Evolutionary conservation across 2,797 vertebrate genomes (phyloP).

Genomic region (Furcifer pardalis): DNA sequence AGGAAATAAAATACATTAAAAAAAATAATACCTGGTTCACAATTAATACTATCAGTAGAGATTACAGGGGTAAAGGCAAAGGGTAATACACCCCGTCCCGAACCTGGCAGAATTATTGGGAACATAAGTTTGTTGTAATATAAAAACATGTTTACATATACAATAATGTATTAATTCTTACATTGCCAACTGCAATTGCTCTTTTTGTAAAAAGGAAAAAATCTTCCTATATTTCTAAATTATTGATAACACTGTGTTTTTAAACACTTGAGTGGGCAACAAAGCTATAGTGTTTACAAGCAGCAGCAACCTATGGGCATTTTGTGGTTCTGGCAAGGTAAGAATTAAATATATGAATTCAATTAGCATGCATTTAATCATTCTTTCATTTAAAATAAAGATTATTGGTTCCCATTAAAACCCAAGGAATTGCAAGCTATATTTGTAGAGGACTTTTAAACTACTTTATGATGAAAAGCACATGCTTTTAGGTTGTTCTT

Average conservation of each 20-base stretch:
- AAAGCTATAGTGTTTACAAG: constrained; percentile 48
- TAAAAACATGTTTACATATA: constrained; percentile 72
- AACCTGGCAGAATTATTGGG: constrained; percentile 87
- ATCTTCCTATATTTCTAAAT: constrained; percentile 55
- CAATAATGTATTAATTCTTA: constrained; percentile 78
- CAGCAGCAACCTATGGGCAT: constrained; percentile 40
- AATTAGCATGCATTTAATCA: constrained; percentile 77
- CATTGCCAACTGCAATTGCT: constrained; percentile 70
- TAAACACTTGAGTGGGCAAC: constrained; percentile 37
- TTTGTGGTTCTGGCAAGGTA: constrained; percentile 74
- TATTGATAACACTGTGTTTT: constrained; percentile 50
- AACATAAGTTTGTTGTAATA: constrained; percentile 78
- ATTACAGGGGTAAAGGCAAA: constrained; percentile 95
- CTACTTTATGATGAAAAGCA: constrained; percentile 65
- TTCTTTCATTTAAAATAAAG: constrained; percentile 48
- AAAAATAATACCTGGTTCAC: constrained; percentile 92
- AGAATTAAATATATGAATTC: constrained; percentile 74
- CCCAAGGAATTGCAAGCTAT: constrained; percentile 70
- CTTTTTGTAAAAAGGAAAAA: constrained; percentile 35
- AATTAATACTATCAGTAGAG: constrained; percentile 97
- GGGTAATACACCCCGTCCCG: constrained; percentile 94
- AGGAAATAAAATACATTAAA: constrained; percentile 73
- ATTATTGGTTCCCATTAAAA: constrained; percentile 68
- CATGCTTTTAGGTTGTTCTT: constrained; percentile 76
- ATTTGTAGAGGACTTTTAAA: constrained; percentile 51